Evolutionary conservation across 2,888 invertebrate genomes (phyloP).

Genomic region (Phytoseiulus persimilis): DNA sequence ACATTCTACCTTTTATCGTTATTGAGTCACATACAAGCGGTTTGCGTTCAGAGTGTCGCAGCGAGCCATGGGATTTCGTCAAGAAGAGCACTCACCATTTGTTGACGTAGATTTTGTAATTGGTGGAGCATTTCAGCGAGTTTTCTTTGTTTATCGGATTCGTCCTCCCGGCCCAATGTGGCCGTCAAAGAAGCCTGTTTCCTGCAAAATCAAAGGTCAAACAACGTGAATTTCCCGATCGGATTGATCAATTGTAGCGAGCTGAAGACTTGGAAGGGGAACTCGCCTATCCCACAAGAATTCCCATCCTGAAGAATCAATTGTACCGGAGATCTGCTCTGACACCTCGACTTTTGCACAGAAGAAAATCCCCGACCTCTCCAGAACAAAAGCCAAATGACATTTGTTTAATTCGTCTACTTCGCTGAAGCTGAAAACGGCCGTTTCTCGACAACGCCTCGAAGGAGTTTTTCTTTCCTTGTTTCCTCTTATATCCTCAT

Average conservation of each 20-base stretch:
- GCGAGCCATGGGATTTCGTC: too few species aligned
- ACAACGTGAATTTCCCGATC: background rate
- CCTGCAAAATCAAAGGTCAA: background rate
- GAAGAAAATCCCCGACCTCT: background rate
- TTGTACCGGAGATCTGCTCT: background rate
- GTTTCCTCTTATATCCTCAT: background rate
- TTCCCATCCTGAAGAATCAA: too few species aligned
- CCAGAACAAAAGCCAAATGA: background rate
- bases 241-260: too few species aligned
- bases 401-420: background rate
- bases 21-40: background rate
- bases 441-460: background rate
- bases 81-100: constrained; percentile 18
- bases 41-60: too few species aligned
- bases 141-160: constrained; percentile 35
- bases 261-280: too few species aligned
- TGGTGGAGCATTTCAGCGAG: constrained; percentile 34
- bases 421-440: background rate
- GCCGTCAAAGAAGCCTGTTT: constrained; percentile 25
- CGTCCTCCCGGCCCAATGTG: constrained; percentile 18
- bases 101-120: constrained; percentile 15
- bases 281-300: too few species aligned
- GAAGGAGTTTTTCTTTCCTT: background rate
- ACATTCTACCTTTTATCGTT: too few species aligned
- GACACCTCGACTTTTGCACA: background rate